A percentile compares a stretch with the other conserved stretches of the same genome.
Evolutionary conservation across 2,888 invertebrate species (phyloP).

Genomic region (Herminia tarsipennalis): DNA sequence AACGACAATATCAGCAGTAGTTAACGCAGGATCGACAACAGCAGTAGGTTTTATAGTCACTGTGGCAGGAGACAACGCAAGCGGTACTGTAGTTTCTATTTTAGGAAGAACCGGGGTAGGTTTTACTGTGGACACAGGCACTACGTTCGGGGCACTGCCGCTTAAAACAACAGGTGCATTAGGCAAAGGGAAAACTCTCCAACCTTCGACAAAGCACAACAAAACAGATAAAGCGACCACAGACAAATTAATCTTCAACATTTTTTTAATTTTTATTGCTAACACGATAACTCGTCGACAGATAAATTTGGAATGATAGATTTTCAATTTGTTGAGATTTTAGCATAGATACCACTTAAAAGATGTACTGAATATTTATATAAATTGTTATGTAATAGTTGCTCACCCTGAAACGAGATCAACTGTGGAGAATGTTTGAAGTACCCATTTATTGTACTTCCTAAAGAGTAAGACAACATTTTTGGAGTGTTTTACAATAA

Average conservation of each 20-base stretch:
- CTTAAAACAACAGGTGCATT: constrained; percentile 22
- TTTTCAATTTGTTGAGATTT: constrained; percentile 33
- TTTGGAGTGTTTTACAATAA: too few species aligned
- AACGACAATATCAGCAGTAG: constrained; percentile 13
- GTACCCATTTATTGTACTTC: too few species aligned
- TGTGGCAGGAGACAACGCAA: background rate
- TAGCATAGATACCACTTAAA: constrained; percentile 40
- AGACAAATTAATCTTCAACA: constrained; percentile 24
- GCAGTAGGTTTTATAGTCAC: constrained; percentile 1
- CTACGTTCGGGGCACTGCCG: background rate
- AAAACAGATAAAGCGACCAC: constrained; percentile 25
- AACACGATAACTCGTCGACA: constrained; percentile 29
- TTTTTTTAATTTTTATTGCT: constrained; percentile 17
- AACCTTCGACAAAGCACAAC: constrained; percentile 36
- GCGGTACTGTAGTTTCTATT: background rate
- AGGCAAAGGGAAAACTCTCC: constrained; percentile 55
- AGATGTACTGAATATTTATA: constrained; percentile 48
- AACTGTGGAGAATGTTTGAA: too few species aligned
- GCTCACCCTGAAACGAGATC: constrained; percentile 61
- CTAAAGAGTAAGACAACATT: too few species aligned
- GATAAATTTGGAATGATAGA: constrained; percentile 37
- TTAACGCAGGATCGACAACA: background rate
- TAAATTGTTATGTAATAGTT: constrained; percentile 50
- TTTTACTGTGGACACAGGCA: constrained; percentile 4
- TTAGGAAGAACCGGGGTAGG: constrained; percentile 14